phyloP scores from a whole-genome alignment of 2,888 invertebrate genomes.

The Augiades crinisus region DNA sequence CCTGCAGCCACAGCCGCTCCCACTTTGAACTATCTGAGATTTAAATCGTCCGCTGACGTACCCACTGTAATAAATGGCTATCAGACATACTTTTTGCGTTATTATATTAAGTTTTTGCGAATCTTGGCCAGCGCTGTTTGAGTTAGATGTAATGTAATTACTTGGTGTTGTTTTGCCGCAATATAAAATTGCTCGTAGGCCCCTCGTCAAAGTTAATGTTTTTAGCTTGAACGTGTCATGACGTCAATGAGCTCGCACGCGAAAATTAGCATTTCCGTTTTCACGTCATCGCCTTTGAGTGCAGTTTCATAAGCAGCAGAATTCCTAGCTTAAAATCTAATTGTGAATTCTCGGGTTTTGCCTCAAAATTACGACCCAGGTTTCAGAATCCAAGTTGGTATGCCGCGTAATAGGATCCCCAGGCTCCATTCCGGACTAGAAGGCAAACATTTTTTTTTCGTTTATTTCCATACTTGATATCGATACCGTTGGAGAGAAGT shows the following conservation, averaged over 20 bases:
- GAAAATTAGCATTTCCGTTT: constrained; percentile 4
- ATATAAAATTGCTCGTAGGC: background rate
- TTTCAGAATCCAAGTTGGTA: too few species aligned
- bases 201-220: background rate
- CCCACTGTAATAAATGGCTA: constrained; percentile 17
- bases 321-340: background rate
- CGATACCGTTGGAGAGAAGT: too few species aligned
- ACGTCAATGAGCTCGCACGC: background rate
- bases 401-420: too few species aligned
- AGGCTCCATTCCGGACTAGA: too few species aligned
- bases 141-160: constrained; percentile 1
- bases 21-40: constrained; percentile 24
- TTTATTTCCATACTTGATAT: too few species aligned
- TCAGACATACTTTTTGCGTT: constrained; percentile 16
- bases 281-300: background rate
- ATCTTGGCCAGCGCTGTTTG: background rate
- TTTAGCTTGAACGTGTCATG: background rate
- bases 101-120: background rate
- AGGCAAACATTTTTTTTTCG: too few species aligned
- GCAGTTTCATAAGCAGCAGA: background rate
- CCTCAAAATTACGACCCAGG: too few species aligned
- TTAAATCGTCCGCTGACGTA: constrained; percentile 32
- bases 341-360: background rate
- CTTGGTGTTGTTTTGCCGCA: background rate
- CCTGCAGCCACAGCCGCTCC: constrained; percentile 5